These are phyloP conservation scores for Aselliscus stoliczkanus DNA, from an alignment of 2,797 vertebrate genomes.

Conservation along the genomic window DNA sequence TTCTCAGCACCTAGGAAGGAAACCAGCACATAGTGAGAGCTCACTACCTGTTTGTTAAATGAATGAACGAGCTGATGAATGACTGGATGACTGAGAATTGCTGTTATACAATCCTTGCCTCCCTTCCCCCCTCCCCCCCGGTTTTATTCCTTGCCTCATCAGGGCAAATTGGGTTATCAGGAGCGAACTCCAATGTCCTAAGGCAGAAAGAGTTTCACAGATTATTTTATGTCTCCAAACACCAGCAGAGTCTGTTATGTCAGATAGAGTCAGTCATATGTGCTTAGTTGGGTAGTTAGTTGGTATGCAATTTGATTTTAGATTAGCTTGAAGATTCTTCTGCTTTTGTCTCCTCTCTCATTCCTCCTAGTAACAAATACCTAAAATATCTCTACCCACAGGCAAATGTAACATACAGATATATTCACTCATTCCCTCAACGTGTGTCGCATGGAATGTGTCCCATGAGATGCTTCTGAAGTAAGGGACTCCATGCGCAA, in stretches of 20 bases:
- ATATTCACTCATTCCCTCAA: not conserved
- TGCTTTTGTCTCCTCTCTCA: not conserved
- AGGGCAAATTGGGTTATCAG: not conserved
- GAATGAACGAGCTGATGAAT: not conserved
- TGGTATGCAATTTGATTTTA: not conserved
- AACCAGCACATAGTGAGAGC: not conserved
- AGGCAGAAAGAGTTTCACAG: not conserved
- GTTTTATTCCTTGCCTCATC: not conserved
- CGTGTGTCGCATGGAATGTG: not conserved
- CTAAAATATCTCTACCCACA: not conserved
- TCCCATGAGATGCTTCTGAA: not conserved
- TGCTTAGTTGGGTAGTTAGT: not conserved
- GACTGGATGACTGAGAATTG: not conserved
- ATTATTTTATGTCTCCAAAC: not conserved
- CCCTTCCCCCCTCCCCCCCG: accelerated
- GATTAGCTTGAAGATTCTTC: not conserved
- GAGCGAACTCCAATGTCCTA: not conserved
- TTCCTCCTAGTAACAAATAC: not conserved
- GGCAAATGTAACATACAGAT: not conserved
- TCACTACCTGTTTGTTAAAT: not conserved
- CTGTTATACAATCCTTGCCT: not conserved
- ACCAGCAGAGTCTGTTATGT: not conserved
- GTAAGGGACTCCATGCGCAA: not conserved
- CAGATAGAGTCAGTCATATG: not conserved
- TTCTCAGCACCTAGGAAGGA: not conserved